Evolutionary conservation across 1,140 invertebrate species (phyloP).

Genomic region (Euborellia annulipes): DNA sequence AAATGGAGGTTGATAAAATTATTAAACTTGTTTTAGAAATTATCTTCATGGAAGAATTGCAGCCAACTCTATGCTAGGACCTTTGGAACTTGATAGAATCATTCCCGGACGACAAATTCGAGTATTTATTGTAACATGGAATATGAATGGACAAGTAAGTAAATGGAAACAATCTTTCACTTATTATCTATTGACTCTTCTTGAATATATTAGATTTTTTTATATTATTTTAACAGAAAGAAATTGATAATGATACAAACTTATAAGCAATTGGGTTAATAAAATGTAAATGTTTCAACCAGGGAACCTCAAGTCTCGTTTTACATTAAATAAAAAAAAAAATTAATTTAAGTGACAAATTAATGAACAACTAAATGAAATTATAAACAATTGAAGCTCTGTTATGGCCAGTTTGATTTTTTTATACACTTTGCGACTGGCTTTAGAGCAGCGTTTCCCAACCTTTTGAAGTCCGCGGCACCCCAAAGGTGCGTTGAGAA

Average conservation of each 20-base stretch:
- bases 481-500: no score
- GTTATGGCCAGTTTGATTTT: no score
- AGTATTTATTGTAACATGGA: slow-evolving; percentile 89
- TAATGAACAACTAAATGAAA: no score
- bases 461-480: no score
- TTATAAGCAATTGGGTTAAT: not conserved
- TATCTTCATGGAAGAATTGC: slow-evolving; percentile 62
- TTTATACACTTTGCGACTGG: no score
- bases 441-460: no score
- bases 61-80: slow-evolving; percentile 60
- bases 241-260: not conserved
- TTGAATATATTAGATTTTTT: not conserved
- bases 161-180: no score
- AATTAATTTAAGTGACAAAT: no score
- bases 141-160: slow-evolving; percentile 80
- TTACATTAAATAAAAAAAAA: no score
- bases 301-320: no score
- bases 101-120: slow-evolving; percentile 69
- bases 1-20: no score
- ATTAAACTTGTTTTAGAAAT: slow-evolving; percentile 45
- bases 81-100: slow-evolving; percentile 66
- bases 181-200: not conserved
- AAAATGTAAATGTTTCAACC: not conserved
- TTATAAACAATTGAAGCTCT: no score
- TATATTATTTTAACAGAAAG: not conserved